Base-by-base conservation (phyloP, 2,888 invertebrate genomes). In the Apantesis nais region DNA sequence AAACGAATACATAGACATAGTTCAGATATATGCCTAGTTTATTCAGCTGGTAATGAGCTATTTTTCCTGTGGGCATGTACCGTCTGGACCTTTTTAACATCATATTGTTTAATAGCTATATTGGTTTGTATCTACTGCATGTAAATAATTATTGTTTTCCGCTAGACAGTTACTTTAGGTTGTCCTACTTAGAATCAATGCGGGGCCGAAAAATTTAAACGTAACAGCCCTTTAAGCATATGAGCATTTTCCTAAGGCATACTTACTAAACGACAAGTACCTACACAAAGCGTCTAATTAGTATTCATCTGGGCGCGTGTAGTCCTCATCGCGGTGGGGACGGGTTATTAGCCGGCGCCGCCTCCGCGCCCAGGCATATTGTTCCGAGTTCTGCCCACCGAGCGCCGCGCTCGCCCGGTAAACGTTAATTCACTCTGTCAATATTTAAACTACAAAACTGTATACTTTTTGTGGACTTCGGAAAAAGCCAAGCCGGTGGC, bases 281-380 rank as follows among this genome's bases (percentile, higher is more conserved):
- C 89, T 90, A 91, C 90, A 87, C 84, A 86, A 90, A 88, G 85
- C 89, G 88, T 90, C 92, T 94, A 92, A 94, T 95, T 94, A 94
- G 94, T 95, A 95, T 95, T 94, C 95, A 94, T 93, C 92, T 92
- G 93, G 91, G 93, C 93, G 93, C 93, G 92, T 93, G 92, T 88
- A 92, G 91, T 90, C 90, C 92, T 93, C 91, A 90, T 86, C 91
- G 94, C 93, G 94, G 95, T 95, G 95, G 95, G 95, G 95, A 94
- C 93, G 94, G 94, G 95, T 95, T 95, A 95, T 90, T 94, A 95
- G 94, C 93, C 94, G 92, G 91, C 89, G 93, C 91, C 94, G 94
- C 95, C 95, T 94, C 93, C 93, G 93, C 94, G 93, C 91, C 89
- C 88, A 90, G 93, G 89, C 95, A 95, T 94, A 95, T 91, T 94